Evolutionary conservation across 2,888 invertebrate species (phyloP).

Genomic region (Catonia carolina): DNA sequence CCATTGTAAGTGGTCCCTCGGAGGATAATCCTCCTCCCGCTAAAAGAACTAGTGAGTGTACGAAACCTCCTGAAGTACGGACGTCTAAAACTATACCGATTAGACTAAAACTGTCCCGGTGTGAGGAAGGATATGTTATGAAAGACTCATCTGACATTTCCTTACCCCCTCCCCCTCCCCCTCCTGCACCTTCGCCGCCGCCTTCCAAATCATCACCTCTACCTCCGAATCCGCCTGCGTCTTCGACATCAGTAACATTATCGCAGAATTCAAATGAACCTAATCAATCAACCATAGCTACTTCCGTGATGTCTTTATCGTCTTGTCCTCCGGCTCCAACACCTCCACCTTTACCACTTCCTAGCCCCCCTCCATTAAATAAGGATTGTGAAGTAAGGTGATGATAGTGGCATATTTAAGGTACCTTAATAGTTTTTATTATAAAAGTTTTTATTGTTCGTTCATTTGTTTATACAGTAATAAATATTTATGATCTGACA

Average conservation of each 20-base stretch:
- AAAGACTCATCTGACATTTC: constrained; percentile 38
- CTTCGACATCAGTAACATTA: too few species aligned
- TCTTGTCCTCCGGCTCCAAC: constrained; percentile 8
- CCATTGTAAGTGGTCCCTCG: constrained; percentile 37
- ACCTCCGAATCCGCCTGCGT: constrained; percentile 8
- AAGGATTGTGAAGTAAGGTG: constrained; percentile 86
- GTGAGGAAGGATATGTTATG: constrained; percentile 63
- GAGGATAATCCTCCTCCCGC: constrained; percentile 35
- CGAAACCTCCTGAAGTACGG: constrained; percentile 51
- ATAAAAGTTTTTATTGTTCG: constrained; percentile 25
- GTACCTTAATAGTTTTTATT: constrained; percentile 19
- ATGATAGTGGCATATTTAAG: constrained; percentile 48
- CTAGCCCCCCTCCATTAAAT: constrained; percentile 53
- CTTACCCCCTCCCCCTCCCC: background rate
- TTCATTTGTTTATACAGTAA: too few species aligned
- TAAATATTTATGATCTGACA: constrained; percentile 30
- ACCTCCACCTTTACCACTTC: constrained; percentile 19
- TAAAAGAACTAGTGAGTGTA: constrained; percentile 39
- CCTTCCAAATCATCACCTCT: background rate
- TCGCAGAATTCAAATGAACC: too few species aligned
- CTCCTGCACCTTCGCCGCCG: constrained; percentile 38
- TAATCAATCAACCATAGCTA: too few species aligned
- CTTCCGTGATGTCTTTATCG: too few species aligned
- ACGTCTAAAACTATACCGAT: constrained; percentile 69
- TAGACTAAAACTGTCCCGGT: constrained; percentile 74